These are phyloP conservation scores for Indicator maculatus DNA, from an alignment of 2,113 vertebrate genomes.

Conservation along the genomic window DNA sequence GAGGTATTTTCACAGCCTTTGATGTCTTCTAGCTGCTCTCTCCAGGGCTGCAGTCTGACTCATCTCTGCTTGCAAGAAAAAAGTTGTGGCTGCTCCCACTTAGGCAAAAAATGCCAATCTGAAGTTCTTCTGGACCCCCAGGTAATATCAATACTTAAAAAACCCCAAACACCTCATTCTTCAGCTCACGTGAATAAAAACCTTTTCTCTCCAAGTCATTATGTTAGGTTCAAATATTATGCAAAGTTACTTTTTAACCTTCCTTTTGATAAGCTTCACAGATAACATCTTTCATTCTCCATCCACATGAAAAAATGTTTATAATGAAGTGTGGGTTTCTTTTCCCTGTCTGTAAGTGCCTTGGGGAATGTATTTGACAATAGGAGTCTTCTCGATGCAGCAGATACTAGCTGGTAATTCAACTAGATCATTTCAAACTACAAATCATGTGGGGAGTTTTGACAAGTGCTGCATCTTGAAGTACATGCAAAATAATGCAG, in stretches of 20 bases:
- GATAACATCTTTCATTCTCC: neutral
- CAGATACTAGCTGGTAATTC: neutral
- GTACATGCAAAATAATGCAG: neutral
- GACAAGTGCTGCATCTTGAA: neutral
- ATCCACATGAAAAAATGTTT: neutral
- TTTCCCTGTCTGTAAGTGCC: neutral
- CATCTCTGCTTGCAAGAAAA: neutral
- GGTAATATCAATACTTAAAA: neutral
- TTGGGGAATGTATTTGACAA: neutral
- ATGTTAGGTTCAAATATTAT: neutral
- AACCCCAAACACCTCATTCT: neutral
- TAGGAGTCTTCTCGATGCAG: neutral
- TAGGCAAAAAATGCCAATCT: neutral
- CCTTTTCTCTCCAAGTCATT: neutral
- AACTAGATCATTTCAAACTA: neutral
- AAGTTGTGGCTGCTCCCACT: neutral
- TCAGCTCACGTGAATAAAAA: neutral
- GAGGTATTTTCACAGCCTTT: neutral
- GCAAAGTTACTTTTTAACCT: neutral
- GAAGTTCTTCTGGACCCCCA: neutral
- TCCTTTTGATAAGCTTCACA: neutral
- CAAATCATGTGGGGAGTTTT: neutral
- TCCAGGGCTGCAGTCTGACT: neutral
- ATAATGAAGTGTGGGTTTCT: neutral
- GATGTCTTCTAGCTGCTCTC: neutral